phyloP scores from a whole-genome alignment of 2,797 vertebrate species.

The Macroramphosus scolopax region DNA sequence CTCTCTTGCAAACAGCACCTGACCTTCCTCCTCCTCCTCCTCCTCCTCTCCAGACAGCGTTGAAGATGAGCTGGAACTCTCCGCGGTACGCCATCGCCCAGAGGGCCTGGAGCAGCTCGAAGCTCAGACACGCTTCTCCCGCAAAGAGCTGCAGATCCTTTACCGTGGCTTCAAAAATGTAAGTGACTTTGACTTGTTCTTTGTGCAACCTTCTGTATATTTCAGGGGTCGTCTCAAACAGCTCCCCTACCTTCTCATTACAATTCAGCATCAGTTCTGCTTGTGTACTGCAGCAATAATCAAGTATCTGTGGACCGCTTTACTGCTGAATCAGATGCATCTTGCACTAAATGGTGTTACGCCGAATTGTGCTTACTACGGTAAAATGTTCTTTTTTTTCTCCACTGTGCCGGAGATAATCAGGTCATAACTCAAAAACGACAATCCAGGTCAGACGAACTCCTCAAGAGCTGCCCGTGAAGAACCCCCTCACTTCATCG shows the following conservation, averaged over 20 bases:
- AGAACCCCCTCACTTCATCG: conserved; percentile 39
- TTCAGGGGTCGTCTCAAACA: background rate
- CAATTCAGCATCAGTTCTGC: background rate
- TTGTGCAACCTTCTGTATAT: background rate
- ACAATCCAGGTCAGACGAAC: conserved; percentile 46
- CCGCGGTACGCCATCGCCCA: conserved; percentile 93
- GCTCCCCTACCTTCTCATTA: background rate
- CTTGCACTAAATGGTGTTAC: background rate
- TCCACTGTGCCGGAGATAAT: conserved; percentile 35
- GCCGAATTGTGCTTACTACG: conserved; percentile 13
- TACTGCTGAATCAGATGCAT: conserved; percentile 25
- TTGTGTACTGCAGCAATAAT: conserved; percentile 2
- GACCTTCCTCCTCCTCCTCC: conserved; percentile 27
- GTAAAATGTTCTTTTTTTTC: conserved; percentile 2
- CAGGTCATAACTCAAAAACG: conserved; percentile 34
- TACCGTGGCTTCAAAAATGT: conserved; percentile 99
- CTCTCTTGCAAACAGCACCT: conserved; percentile 9
- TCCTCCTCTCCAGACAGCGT: conserved; percentile 84
- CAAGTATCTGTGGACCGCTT: background rate
- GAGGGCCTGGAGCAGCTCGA: conserved; percentile 94
- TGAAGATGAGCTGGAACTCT: conserved; percentile 98
- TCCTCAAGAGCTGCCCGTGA: conserved; percentile 42
- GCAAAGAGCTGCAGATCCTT: conserved; percentile 98
- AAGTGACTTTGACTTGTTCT: conserved; percentile 68
- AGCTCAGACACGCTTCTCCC: conserved; percentile 93